phyloP scores from a whole-genome alignment of 2,797 vertebrate genomes.

The Micropoecilia bifurca region DNA sequence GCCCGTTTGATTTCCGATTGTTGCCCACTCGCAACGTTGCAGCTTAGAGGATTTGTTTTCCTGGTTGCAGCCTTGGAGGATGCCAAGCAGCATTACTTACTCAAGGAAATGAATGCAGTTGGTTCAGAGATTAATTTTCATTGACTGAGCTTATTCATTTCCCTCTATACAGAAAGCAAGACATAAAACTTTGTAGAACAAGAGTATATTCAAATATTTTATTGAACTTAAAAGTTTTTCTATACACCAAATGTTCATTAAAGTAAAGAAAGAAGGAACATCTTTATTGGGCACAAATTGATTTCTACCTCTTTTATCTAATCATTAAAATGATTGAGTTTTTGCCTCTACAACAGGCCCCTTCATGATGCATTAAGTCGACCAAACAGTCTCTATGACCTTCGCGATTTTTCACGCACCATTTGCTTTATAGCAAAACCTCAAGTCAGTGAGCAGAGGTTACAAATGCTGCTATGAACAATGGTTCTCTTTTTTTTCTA shows the following conservation, averaged over 20 bases:
- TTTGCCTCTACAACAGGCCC: not conserved
- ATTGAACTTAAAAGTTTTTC: not conserved
- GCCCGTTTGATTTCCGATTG: slow-evolving; percentile 39
- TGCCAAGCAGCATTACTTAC: slow-evolving; percentile 55
- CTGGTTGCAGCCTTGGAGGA: slow-evolving; percentile 40
- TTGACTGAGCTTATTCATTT: slow-evolving; percentile 12
- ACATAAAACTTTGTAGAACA: not conserved
- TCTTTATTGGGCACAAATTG: not conserved
- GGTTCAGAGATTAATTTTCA: slow-evolving; percentile 40
- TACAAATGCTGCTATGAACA: not conserved
- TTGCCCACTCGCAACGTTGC: slow-evolving; percentile 34
- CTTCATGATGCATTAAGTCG: not conserved
- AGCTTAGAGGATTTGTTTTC: slow-evolving; percentile 65
- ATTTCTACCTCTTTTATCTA: not conserved
- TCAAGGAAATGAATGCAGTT: slow-evolving; percentile 21
- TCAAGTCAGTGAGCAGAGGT: not conserved
- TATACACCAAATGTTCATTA: not conserved
- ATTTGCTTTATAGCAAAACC: not conserved
- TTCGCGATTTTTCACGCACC: not conserved
- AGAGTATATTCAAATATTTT: not conserved
- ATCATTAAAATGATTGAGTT: not conserved
- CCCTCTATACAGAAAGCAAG: not conserved
- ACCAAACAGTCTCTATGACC: not conserved
- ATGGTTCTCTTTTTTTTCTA: not conserved
- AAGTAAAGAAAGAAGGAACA: not conserved